phyloP scores from a whole-genome alignment of 1,140 invertebrate species.

The Periplaneta americana region DNA sequence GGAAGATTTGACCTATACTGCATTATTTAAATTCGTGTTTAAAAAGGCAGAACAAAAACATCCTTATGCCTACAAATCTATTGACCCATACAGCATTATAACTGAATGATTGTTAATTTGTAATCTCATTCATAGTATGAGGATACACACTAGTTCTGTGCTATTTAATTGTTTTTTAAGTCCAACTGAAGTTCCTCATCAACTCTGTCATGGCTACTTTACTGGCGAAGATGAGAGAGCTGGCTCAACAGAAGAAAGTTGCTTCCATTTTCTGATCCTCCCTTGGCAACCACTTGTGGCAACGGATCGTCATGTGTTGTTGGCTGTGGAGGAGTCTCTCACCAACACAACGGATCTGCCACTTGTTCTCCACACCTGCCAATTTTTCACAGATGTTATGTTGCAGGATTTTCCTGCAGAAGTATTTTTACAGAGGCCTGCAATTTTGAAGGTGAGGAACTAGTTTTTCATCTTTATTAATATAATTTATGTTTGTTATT shows the following conservation, averaged over 20 bases:
- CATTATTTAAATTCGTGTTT: no score
- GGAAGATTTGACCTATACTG: no score
- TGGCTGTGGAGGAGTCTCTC: constrained; percentile 47
- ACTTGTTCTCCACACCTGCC: constrained; percentile 45
- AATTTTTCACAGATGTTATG: constrained; percentile 59
- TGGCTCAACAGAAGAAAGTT: constrained; percentile 17
- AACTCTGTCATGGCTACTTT: background rate
- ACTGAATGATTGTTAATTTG: no score
- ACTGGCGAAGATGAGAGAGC: background rate
- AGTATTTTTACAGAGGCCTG: constrained; percentile 59
- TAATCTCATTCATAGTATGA: no score
- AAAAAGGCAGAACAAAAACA: no score
- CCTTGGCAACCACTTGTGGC: constrained; percentile 49
- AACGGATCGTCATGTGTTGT: constrained; percentile 47
- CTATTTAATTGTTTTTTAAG: background rate
- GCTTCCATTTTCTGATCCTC: constrained; percentile 44
- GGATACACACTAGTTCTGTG: background rate
- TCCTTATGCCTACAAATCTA: no score
- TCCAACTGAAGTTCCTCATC: background rate
- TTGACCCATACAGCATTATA: no score
- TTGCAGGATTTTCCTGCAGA: constrained; percentile 62
- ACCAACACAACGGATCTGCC: constrained; percentile 33
- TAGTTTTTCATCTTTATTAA: no score
- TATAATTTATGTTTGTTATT: background rate
- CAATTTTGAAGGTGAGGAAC: constrained; percentile 46